Evolutionary conservation across 2,888 invertebrate species (phyloP).

Genomic region (Piscicola geometra): DNA sequence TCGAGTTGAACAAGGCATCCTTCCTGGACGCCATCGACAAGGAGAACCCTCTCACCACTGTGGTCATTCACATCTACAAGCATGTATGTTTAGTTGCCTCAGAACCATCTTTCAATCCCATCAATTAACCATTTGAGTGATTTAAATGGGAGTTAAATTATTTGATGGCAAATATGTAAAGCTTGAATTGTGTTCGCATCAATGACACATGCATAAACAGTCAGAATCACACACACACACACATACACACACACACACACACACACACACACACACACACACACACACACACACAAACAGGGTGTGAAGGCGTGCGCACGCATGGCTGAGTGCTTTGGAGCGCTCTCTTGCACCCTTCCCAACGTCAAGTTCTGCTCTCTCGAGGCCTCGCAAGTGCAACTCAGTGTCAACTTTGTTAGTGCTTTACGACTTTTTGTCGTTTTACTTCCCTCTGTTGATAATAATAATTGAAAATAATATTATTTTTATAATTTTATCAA

Average conservation of each 20-base stretch:
- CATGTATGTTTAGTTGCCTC: neutral
- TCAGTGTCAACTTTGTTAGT: conserved; percentile 74
- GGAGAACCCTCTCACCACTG: conserved; percentile 74
- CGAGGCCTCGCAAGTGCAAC: conserved; percentile 72
- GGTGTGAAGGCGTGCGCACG: conserved; percentile 55
- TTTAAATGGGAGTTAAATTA: neutral
- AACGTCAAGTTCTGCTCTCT: conserved; percentile 85
- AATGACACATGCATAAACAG: conserved; percentile 4
- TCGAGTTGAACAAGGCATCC: conserved; percentile 70
- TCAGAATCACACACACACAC: too few relatives aligned
- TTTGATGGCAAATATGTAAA: neutral
- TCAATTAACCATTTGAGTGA: too few relatives aligned
- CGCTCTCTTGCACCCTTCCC: conserved; percentile 73
- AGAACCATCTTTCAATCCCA: too few relatives aligned
- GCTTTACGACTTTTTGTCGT: neutral
- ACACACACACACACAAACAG: too few relatives aligned
- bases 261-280: too few relatives aligned
- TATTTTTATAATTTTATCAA: neutral
- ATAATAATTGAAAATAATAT: neutral
- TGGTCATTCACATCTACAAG: conserved; percentile 84
- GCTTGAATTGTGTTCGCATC: neutral
- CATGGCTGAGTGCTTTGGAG: conserved; percentile 77
- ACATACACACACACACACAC: too few relatives aligned
- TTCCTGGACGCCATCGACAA: conserved; percentile 82
- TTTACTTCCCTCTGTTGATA: neutral